Evolutionary conservation across 2,888 invertebrate genomes (phyloP), one percentile per base, ranked within the genome.

Genomic region (Lepas anatifera): DNA sequence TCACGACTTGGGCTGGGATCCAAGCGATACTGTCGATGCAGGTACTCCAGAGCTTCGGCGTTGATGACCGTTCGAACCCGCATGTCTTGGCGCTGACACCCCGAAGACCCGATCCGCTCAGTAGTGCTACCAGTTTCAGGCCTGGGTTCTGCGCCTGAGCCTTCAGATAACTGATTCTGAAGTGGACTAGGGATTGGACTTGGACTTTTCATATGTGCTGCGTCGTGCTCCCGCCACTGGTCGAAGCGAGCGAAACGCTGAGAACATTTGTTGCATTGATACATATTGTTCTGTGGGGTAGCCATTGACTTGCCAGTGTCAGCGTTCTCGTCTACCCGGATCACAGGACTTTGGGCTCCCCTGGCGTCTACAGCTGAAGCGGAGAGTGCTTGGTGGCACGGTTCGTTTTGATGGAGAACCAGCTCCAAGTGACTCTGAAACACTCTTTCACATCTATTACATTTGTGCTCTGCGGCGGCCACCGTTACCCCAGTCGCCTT

Each of bases 341-440:
- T n/a, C n/a, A n/a, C n/a, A n/a, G n/a, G n/a, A n/a, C n/a, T n/a
- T n/a, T n/a, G n/a, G n/a, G n/a, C n/a, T n/a, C n/a, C n/a, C n/a
- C n/a, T n/a, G n/a, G n/a, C n/a, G n/a, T n/a, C n/a, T n/a, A n/a
- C n/a, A n/a, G n/a, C n/a, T n/a, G n/a, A n/a, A n/a, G n/a, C n/a
- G n/a, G n/a, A n/a, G n/a, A n/a, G n/a, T n/a, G n/a, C n/a, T n/a
- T n/a, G n/a, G n/a, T n/a, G n/a, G n/a, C n/a, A n/a, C n/a, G n/a
- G n/a, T n/a, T n/a, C n/a, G n/a, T n/a, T n/a, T 79, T 99, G 98
- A 83, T 99, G 99, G 74, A 98, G 87, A 77, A 99, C 98, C 70
- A 99, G 84, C 82, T 99, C 99, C 80, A 98, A 98, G 80, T 99
- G 98, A 74, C 98, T 85, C 81, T 98, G 98, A 82, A 99, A 99